Evolutionary conservation across 2,888 invertebrate genomes (phyloP).

Genomic region (Exephanes ischioxanthus): DNA sequence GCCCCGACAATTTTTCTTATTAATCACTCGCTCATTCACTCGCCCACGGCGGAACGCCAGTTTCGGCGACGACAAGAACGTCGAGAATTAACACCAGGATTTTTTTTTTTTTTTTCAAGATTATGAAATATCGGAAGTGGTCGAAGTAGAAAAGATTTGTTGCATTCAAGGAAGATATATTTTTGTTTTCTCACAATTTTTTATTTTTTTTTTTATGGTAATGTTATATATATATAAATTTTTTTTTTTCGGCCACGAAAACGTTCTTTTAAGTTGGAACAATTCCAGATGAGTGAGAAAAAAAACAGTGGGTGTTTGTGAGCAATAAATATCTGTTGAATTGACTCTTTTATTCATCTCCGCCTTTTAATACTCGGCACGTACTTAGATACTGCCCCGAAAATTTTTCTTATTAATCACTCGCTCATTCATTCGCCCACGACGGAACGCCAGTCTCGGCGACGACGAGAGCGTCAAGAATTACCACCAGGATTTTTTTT

Average conservation of each 20-base stretch:
- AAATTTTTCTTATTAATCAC: conserved; percentile 30
- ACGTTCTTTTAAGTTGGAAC: no score
- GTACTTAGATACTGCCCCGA: conserved; percentile 42
- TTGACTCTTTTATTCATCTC: conserved; percentile 27
- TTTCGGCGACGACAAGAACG: background rate
- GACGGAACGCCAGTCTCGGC: background rate
- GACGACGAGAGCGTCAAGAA: background rate
- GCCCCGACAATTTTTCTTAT: conserved; percentile 29
- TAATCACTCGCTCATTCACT: conserved; percentile 8
- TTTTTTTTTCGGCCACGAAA: no score
- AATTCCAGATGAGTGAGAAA: no score
- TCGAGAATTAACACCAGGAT: background rate
- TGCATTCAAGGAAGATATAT: no score
- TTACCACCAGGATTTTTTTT: background rate
- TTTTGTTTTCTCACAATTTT: no score
- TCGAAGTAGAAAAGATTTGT: no score
- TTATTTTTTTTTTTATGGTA: no score
- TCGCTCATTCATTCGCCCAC: background rate
- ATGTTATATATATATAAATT: no score
- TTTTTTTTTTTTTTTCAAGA: background rate
- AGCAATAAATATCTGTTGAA: no score
- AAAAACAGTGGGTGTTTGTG: no score
- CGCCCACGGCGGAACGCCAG: background rate
- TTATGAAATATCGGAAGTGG: background rate
- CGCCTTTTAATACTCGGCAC: conserved; percentile 50